Percentiles rank a stretch among this genome's conserved stretches.
Evolutionary conservation across 2,888 invertebrate species (phyloP).

Genomic region (Marasmarcha lunaedactyla): DNA sequence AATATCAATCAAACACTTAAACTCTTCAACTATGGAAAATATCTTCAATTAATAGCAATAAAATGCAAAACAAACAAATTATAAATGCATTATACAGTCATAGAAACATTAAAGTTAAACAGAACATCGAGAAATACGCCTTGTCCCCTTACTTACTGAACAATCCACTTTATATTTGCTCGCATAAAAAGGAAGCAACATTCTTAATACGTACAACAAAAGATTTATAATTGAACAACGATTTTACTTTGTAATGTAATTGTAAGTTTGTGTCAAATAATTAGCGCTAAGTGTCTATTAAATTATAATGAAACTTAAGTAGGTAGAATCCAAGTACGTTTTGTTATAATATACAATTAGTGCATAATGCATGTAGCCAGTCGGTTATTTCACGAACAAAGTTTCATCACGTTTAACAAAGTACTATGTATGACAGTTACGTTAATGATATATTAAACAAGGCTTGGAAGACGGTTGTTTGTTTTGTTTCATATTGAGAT

Average conservation of each 20-base stretch:
- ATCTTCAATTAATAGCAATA: constrained; percentile 33
- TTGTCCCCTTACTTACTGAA: constrained; percentile 39
- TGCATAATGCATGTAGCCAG: constrained; percentile 32
- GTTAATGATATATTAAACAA: constrained; percentile 26
- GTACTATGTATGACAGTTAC: constrained; percentile 30
- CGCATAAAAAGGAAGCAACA: background rate
- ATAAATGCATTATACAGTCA: constrained; percentile 54
- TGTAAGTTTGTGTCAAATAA: constrained; percentile 30
- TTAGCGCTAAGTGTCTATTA: constrained; percentile 62
- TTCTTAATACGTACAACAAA: background rate
- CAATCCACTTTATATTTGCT: too few relatives aligned
- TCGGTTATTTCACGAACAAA: constrained; percentile 38
- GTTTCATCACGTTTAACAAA: constrained; percentile 27
- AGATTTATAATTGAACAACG: background rate
- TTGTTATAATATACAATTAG: constrained; percentile 48
- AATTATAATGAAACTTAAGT: constrained; percentile 58
- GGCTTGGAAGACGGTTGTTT: constrained; percentile 15
- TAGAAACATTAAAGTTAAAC: constrained; percentile 53
- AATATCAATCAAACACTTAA: too few relatives aligned
- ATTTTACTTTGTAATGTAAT: background rate
- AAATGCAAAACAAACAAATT: constrained; percentile 65
- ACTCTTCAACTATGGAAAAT: too few relatives aligned
- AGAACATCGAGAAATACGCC: constrained; percentile 51
- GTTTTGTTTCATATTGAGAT: constrained; percentile 4
- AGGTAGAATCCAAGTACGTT: constrained; percentile 47